Base-by-base conservation (phyloP, 2,797 vertebrate genomes). In the Pyrrhura leucotis region DNA sequence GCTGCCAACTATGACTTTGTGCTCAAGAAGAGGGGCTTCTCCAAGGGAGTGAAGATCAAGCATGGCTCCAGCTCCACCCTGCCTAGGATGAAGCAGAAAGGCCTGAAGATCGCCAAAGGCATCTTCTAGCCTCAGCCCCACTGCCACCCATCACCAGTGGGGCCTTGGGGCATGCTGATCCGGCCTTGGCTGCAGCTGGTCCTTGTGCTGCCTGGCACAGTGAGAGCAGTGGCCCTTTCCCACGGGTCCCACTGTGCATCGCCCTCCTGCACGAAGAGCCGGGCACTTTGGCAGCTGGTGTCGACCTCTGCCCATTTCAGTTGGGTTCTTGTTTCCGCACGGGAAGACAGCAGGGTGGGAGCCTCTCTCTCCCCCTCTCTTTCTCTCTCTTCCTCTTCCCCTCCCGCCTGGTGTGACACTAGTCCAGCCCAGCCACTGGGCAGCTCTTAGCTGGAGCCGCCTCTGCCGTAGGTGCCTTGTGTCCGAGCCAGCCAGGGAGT, bases 1-100 rank as follows among this genome's bases (percentile, higher is more conserved):
- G 98, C 99, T 0, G 99, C 99, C 98, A 99, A 99, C 98, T 99
- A 99, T 1, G 98, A 99, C 98, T 99, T 99, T 0, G 98, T 99
- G 92, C 98, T 99, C 61, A 99, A 98, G 98, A 99, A 98, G 96
- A 98, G 99, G 10, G 98, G 99, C 89, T 96, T 97, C 90, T 95
- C 97, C 45, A 98, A 99, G 86, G 98, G 98, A 4, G 78, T 98
- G 50, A 98, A 99, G 58, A 97, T 99, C 90, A 99, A 99, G 96
- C 98, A 98, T 0, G 98, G 99, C 79, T 98, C 99, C 88, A 99
- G 99, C 87, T 99, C 99, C 5, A 99, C 99, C 12, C 97, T 99
- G 95, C 99, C 99, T 9, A 98, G 99, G 82, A 99, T 99, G 98
- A 99, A 99, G 84, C 99, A 99, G 98, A 99, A 99, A 80, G 99